phyloP scores from a whole-genome alignment of 30 jellyfish, hydroid and myxozoan genomes.

The Aurelia sp. region DNA sequence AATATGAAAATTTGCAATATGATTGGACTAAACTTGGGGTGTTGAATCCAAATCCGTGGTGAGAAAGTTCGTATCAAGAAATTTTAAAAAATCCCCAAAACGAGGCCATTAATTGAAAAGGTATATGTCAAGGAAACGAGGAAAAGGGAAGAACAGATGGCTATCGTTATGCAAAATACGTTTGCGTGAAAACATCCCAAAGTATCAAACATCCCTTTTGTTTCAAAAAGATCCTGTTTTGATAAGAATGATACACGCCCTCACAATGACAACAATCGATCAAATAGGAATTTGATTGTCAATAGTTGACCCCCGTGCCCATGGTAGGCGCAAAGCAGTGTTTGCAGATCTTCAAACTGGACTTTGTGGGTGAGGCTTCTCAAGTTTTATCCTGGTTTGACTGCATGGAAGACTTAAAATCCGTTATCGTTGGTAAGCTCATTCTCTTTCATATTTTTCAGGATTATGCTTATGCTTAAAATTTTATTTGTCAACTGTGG shows the following conservation, averaged over 20 bases:
- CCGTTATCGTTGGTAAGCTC: conserved; percentile 26
- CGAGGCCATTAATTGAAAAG: too few relatives aligned
- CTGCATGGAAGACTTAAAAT: conserved; percentile 19
- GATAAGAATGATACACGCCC: neutral
- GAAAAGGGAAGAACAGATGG: too few relatives aligned
- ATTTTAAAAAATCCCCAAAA: too few relatives aligned
- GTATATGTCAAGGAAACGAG: too few relatives aligned
- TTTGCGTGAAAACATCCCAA: too few relatives aligned
- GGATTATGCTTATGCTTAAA: neutral
- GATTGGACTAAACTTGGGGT: too few relatives aligned
- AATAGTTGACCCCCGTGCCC: conserved; percentile 23
- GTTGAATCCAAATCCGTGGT: too few relatives aligned
- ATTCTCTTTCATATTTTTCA: neutral
- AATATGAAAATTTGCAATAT: too few relatives aligned
- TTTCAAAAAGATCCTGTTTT: too few relatives aligned
- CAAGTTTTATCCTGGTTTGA: conserved; percentile 20
- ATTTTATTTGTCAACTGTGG: neutral
- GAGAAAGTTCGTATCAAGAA: too few relatives aligned
- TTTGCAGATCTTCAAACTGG: conserved; percentile 49
- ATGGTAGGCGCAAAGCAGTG: conserved; percentile 2
- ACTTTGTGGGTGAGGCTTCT: conserved; percentile 67
- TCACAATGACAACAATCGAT: neutral
- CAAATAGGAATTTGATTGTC: neutral
- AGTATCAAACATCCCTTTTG: too few relatives aligned
- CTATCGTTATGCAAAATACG: too few relatives aligned